These are phyloP conservation scores for Xerus rutilus DNA, from an alignment of 2,797 vertebrate genomes.

Conservation along the genomic window DNA sequence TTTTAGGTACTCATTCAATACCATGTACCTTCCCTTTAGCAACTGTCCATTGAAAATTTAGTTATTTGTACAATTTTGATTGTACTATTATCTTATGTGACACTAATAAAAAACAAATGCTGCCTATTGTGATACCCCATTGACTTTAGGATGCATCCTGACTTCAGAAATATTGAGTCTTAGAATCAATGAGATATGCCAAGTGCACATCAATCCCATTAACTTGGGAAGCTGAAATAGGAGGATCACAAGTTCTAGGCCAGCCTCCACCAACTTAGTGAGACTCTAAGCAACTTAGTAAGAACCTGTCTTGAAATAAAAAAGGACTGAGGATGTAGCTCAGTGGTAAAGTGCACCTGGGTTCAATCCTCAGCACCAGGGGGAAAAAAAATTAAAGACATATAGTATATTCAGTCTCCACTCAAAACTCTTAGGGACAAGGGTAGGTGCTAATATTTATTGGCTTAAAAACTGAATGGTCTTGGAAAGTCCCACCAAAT, in stretches of 20 bases:
- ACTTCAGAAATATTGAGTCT: conserved; percentile 39
- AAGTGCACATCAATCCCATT: background rate
- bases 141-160: conserved; percentile 20
- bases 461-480: conserved; percentile 29
- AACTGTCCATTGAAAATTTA: background rate
- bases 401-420: background rate
- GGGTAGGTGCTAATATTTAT: background rate
- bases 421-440: background rate
- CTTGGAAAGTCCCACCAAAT: conserved; percentile 33
- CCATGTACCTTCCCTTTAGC: background rate
- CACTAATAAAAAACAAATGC: conserved; percentile 38
- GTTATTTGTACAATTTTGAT: conserved; percentile 1
- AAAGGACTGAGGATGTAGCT: no score
- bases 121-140: background rate
- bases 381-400: background rate
- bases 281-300: background rate
- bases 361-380: background rate
- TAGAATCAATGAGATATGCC: no score
- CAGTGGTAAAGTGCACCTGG: background rate
- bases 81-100: background rate
- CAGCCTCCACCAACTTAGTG: background rate
- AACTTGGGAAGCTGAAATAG: background rate
- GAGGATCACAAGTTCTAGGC: background rate
- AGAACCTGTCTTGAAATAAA: background rate
- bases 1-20: background rate